These are phyloP conservation scores for Ips nitidus DNA, from an alignment of 1,140 invertebrate genomes.

Conservation along the genomic window DNA sequence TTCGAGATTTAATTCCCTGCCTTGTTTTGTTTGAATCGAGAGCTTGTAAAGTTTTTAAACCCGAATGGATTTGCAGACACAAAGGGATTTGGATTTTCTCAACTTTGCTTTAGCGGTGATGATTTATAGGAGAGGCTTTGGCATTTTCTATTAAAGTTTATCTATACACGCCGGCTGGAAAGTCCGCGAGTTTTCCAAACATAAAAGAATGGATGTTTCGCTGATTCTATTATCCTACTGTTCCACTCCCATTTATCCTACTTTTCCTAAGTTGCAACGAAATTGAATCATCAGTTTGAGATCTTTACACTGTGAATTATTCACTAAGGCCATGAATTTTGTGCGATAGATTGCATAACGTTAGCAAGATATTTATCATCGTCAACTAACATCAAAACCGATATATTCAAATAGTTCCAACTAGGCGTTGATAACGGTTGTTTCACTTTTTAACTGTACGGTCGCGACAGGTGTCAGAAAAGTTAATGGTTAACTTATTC, in stretches of 20 bases:
- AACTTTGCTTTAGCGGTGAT: neutral
- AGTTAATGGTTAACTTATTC: neutral
- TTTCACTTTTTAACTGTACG: slow-evolving; percentile 1
- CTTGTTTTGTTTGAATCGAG: no score
- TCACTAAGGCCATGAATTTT: neutral
- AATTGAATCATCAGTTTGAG: neutral
- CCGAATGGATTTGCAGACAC: neutral
- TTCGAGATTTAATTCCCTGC: no score
- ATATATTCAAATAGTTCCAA: neutral
- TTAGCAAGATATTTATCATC: neutral
- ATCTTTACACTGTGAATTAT: neutral
- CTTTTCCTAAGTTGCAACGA: neutral
- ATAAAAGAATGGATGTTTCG: slow-evolving; percentile 8
- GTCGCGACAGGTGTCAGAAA: slow-evolving; percentile 1
- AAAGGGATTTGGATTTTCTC: neutral
- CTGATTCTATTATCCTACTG: slow-evolving; percentile 5
- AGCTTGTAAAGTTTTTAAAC: no score
- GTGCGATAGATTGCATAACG: neutral
- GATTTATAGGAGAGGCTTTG: neutral
- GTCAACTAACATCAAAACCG: neutral
- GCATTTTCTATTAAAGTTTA: slow-evolving; percentile 11
- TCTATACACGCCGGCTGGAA: slow-evolving; percentile 5
- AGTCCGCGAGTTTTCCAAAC: slow-evolving; percentile 1
- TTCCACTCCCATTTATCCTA: slow-evolving; percentile 7
- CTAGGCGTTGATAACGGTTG: neutral